Evolutionary conservation across 2,888 invertebrate genomes (phyloP).

Genomic region (Drosophila seclusa): DNA sequence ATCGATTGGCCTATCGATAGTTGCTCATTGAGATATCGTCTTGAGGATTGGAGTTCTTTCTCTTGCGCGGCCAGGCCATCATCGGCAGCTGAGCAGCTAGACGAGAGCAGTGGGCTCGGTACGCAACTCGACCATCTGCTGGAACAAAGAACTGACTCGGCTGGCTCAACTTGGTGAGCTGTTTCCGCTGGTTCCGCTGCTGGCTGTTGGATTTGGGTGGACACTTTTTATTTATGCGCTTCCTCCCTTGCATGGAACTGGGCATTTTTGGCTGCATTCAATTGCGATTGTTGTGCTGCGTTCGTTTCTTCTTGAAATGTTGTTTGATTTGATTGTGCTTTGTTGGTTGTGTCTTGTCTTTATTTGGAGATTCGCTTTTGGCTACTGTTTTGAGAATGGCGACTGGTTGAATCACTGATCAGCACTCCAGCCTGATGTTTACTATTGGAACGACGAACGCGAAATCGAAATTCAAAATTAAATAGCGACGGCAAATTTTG

Average conservation of each 20-base stretch:
- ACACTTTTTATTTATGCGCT: conserved; percentile 47
- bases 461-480: background rate
- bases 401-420: conserved; percentile 26
- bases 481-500: conserved; percentile 17
- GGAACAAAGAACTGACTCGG: conserved; percentile 9
- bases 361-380: background rate
- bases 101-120: conserved; percentile 19
- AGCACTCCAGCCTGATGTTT: conserved; percentile 17
- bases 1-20: conserved; percentile 35
- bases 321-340: background rate
- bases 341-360: background rate
- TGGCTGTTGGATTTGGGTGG: conserved; percentile 25
- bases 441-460: conserved; percentile 14
- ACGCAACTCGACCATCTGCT: conserved; percentile 35
- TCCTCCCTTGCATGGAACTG: conserved; percentile 55
- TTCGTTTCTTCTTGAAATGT: conserved; percentile 1
- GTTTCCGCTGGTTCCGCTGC: background rate
- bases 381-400: conserved; percentile 7
- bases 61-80: conserved; percentile 82
- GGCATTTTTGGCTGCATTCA: conserved; percentile 57
- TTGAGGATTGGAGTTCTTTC: conserved; percentile 70
- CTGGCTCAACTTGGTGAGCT: conserved; percentile 7
- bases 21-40: conserved; percentile 32
- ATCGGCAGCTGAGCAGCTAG: conserved; percentile 54
- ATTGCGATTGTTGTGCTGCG: conserved; percentile 18